These are phyloP conservation scores for Lithophane leautieri DNA, from an alignment of 2,888 invertebrate species.

Conservation along the genomic window DNA sequence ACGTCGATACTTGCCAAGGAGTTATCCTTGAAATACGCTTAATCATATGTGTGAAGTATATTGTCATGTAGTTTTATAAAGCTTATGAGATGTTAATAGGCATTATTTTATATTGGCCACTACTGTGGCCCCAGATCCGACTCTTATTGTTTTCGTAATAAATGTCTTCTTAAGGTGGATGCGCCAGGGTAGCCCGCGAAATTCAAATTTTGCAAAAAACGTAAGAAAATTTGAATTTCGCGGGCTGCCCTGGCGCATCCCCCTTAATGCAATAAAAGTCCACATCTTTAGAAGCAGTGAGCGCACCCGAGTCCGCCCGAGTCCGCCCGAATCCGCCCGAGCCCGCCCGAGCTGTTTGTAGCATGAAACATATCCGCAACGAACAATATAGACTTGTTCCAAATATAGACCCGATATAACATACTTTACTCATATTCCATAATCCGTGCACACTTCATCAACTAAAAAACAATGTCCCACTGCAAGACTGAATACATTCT, in stretches of 20 bases:
- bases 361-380: too few species aligned
- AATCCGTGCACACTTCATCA: constrained; percentile 34
- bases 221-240: too few species aligned
- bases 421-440: not conserved
- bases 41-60: not conserved
- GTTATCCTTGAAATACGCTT: constrained; percentile 3
- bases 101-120: too few species aligned
- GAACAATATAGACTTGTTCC: not conserved
- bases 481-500: constrained; percentile 13
- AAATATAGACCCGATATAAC: not conserved
- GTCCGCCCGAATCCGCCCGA: too few species aligned
- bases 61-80: not conserved
- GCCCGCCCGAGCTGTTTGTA: not conserved
- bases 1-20: constrained; percentile 10
- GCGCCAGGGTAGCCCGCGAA: too few species aligned
- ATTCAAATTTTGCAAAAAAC: too few species aligned
- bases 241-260: too few species aligned
- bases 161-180: too few species aligned
- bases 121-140: too few species aligned
- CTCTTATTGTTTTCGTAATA: not conserved
- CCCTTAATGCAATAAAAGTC: not conserved
- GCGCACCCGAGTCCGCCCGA: too few species aligned
- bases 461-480: constrained; percentile 29
- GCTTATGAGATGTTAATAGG: too few species aligned
- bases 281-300: not conserved